Evolutionary conservation across 2,113 vertebrate genomes (phyloP), one percentile per base, ranked within the genome.

Genomic region (Ascaphus truei): DNA sequence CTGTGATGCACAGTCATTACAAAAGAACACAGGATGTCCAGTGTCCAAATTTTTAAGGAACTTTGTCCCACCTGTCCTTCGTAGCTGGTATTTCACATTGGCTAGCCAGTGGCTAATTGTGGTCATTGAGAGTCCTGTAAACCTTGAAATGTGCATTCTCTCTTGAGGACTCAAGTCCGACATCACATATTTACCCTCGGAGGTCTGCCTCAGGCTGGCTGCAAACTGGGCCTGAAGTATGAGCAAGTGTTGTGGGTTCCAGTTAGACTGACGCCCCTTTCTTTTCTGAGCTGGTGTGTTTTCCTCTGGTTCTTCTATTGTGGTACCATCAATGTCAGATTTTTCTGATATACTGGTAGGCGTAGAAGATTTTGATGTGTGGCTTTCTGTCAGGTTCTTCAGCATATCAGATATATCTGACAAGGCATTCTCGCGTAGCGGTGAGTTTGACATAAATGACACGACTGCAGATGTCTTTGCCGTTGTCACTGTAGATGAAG

Each of bases 381-480:
- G 96, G 84, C 95, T 96, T 88, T 98, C 97, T 65, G 97, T 98
- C 85, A 99, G 86, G 90, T 99, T 99, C 80, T 95, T 95, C 82
- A 99, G 89, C 97, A 99, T 98, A 83, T 98, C 97, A 31, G 97
- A 99, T 64, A 99, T 99, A 86, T 99, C 97, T 53, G 96, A 99
- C 83, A 99, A 86, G 81, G 97, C 97, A 37, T 99, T 99, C 91
- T 99, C 97, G 41, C 95, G 94, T 77, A 98, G 85, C 65, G 96
- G 97, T 73, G 96, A 99, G 78, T 83, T 93, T 73, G 96, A 96
- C 94, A 98, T 95, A 86, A 98, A 98, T 22, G 97, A 98, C 64
- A 91, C 94, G 72, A 98, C 92, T 71, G 96, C 95, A 67, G 96
- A 95, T 67, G 96, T 92, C 92, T 98, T 99, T 73, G 93, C 93